phyloP scores from a whole-genome alignment of 2,888 invertebrate species.

The Brachypterus glaber region DNA sequence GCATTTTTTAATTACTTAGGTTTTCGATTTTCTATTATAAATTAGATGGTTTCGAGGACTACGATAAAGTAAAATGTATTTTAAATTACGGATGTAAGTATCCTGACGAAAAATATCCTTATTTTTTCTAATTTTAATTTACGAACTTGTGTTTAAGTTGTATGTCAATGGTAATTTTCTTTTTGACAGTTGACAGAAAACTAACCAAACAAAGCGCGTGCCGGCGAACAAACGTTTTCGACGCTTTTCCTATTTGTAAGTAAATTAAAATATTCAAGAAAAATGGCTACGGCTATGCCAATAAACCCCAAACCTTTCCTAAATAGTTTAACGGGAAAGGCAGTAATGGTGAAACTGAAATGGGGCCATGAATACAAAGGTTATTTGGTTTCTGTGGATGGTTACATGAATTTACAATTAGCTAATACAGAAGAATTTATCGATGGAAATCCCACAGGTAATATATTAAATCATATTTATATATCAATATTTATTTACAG shows the following conservation, averaged over 20 bases:
- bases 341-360: constrained; percentile 94
- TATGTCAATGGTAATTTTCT: background rate
- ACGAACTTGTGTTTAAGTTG: background rate
- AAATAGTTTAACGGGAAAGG: constrained; percentile 95
- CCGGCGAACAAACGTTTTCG: background rate
- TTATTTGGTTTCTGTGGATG: constrained; percentile 93
- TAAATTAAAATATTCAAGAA: constrained; percentile 4
- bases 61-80: too few relatives aligned
- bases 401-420: constrained; percentile 97
- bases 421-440: constrained; percentile 97
- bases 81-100: too few relatives aligned
- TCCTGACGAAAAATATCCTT: too few relatives aligned
- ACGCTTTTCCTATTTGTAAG: constrained; percentile 8
- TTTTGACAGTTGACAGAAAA: constrained; percentile 1
- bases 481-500: too few relatives aligned
- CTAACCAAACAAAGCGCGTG: constrained; percentile 2
- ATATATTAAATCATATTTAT: too few relatives aligned
- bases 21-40: too few relatives aligned
- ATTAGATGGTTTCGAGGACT: too few relatives aligned
- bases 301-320: constrained; percentile 99
- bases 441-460: constrained; percentile 83
- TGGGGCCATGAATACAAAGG: constrained; percentile 99
- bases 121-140: too few relatives aligned
- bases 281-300: constrained; percentile 79
- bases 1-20: too few relatives aligned